Evolutionary conservation across 2,888 invertebrate species (phyloP).

Genomic region (Caenorhabditis panamensis): DNA sequence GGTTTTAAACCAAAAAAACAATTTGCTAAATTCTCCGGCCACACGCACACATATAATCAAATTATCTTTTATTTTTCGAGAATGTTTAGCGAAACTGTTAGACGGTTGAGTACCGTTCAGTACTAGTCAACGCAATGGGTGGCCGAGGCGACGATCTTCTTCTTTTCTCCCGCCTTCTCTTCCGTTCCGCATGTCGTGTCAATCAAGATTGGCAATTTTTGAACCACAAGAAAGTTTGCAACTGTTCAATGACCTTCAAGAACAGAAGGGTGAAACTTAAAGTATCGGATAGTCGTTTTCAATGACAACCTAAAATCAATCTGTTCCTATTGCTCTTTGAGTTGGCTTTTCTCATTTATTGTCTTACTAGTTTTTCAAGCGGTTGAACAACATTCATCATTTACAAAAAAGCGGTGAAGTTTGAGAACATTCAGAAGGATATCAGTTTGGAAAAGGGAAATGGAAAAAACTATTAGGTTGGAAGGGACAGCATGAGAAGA

Average conservation of each 20-base stretch:
- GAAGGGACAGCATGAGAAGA: background rate
- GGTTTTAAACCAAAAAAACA: background rate
- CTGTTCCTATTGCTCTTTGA: conserved; percentile 19
- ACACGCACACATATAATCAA: conserved; percentile 31
- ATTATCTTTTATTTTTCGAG: conserved; percentile 33
- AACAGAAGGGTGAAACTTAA: background rate
- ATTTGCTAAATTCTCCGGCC: background rate
- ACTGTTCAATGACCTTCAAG: conserved; percentile 8
- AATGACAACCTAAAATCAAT: no score
- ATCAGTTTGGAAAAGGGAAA: background rate
- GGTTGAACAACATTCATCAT: conserved; percentile 33
- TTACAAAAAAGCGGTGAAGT: conserved; percentile 19
- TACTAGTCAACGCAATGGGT: conserved; percentile 14
- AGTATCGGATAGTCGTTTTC: no score
- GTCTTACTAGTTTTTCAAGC: conserved; percentile 26
- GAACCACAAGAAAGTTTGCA: conserved; percentile 29
- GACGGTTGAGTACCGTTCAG: conserved; percentile 43
- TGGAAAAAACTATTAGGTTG: background rate
- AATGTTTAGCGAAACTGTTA: background rate
- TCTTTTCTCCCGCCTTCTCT: background rate
- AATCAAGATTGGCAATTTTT: conserved; percentile 53
- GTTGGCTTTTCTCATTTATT: conserved; percentile 24
- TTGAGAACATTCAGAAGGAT: background rate
- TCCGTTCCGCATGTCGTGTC: conserved; percentile 33
- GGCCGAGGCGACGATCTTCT: background rate